These are phyloP conservation scores for Sericinus montela DNA, from an alignment of 2,888 invertebrate genomes.

Conservation along the genomic window DNA sequence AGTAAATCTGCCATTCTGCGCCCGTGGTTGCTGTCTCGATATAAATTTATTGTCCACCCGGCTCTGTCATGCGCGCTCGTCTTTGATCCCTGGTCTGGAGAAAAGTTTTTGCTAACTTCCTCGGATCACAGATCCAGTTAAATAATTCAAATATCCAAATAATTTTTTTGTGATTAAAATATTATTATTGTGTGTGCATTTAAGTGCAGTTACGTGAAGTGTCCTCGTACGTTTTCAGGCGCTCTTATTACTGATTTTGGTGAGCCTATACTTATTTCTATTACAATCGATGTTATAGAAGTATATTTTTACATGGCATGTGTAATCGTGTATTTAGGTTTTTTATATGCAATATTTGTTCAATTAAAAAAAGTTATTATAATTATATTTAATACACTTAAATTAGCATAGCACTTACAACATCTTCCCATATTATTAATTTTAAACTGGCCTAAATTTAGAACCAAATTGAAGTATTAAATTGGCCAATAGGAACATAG, in stretches of 20 bases:
- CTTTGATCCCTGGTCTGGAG: slow-evolving; percentile 30
- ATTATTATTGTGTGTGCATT: slow-evolving; percentile 10
- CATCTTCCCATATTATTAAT: background rate
- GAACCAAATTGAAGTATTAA: background rate
- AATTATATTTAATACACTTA: no score
- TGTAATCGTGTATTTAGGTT: no score
- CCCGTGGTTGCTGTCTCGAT: slow-evolving; percentile 45
- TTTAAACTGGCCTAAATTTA: background rate
- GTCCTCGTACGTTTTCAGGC: background rate
- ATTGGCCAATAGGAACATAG: slow-evolving; percentile 1
- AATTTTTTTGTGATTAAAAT: background rate
- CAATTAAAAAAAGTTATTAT: no score
- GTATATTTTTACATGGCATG: no score
- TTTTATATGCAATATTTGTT: no score
- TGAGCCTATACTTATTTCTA: background rate
- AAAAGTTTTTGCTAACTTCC: slow-evolving; percentile 10
- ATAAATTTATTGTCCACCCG: slow-evolving; percentile 62
- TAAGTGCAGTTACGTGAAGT: slow-evolving; percentile 9
- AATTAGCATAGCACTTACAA: no score
- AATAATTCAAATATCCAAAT: background rate
- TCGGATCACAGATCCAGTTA: background rate
- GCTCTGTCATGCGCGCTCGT: slow-evolving; percentile 50
- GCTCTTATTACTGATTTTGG: slow-evolving; percentile 6
- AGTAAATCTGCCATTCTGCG: slow-evolving; percentile 53
- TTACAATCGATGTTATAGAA: background rate